phyloP scores from a whole-genome alignment of 2,113 vertebrate species.

The Bufo bufo region DNA sequence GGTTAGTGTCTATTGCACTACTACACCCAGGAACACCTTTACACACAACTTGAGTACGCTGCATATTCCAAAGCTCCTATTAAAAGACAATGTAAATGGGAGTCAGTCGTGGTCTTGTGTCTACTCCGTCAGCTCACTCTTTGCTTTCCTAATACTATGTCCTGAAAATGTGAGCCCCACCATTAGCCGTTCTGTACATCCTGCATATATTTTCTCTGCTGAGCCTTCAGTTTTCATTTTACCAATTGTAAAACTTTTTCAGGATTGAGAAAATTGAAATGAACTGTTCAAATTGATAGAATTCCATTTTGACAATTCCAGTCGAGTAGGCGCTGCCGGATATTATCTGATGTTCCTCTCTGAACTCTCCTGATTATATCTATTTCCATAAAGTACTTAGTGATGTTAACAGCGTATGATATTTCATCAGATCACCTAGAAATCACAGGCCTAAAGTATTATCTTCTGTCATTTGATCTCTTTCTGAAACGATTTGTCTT shows the following conservation, averaged over 20 bases:
- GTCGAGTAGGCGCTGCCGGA: not conserved
- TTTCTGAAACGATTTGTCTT: constrained; percentile 25
- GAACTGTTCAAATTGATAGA: not conserved
- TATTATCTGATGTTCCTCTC: not conserved
- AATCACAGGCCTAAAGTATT: constrained; percentile 40
- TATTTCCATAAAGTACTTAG: constrained; percentile 23
- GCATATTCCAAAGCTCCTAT: no score
- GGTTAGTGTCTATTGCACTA: no score
- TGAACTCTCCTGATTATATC: constrained; percentile 14
- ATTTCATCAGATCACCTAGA: constrained; percentile 13
- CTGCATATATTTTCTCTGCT: not conserved
- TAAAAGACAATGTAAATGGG: not conserved
- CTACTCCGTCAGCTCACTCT: not conserved
- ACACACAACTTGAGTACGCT: no score
- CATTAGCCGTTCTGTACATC: not conserved
- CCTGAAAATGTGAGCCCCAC: not conserved
- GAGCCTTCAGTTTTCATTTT: not conserved
- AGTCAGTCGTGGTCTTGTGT: not conserved
- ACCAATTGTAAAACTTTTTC: not conserved
- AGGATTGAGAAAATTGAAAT: not conserved
- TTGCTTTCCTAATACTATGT: not conserved
- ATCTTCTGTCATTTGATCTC: not conserved
- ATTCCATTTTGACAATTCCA: not conserved
- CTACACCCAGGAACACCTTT: no score
- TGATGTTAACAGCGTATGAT: not conserved